phyloP scores from a whole-genome alignment of 1,140 invertebrate genomes.

The Agrypnia vestita region DNA sequence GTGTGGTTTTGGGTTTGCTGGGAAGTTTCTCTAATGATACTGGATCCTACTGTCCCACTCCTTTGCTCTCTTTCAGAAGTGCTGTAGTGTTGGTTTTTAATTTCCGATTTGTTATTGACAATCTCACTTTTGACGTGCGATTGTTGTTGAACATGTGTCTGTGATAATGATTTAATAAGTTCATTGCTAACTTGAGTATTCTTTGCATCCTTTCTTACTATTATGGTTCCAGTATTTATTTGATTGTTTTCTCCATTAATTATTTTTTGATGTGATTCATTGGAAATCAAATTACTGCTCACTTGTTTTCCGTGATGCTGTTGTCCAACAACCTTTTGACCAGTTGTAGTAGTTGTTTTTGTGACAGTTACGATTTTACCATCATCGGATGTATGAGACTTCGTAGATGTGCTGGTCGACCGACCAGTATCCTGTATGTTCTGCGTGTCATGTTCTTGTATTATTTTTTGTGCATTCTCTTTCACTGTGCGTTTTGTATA shows the following conservation, averaged over 20 bases:
- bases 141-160: conserved; percentile 38
- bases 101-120: conserved; percentile 30
- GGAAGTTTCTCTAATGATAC: conserved; percentile 29
- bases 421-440: conserved; percentile 42
- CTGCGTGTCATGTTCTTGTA: conserved; percentile 63
- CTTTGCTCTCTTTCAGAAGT: conserved; percentile 30
- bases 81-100: conserved; percentile 7
- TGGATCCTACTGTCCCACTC: conserved; percentile 3
- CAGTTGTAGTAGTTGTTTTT: conserved; percentile 67
- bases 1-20: conserved; percentile 50
- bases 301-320: conserved; percentile 42
- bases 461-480: conserved; percentile 63
- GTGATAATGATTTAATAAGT: conserved; percentile 42
- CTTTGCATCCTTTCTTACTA: conserved; percentile 41
- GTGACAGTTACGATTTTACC: conserved; percentile 73
- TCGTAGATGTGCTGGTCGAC: conserved; percentile 60
- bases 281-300: conserved; percentile 55
- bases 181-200: conserved; percentile 46
- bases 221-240: conserved; percentile 37
- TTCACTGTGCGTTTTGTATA: conserved; percentile 70
- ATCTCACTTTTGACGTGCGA: conserved; percentile 11
- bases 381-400: conserved; percentile 71
- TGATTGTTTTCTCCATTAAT: conserved; percentile 50
- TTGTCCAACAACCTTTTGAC: conserved; percentile 50
- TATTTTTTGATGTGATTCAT: conserved; percentile 52